These are phyloP conservation scores for Daboia siamensis DNA, from an alignment of 2,113 vertebrate species.

Conservation along the genomic window DNA sequence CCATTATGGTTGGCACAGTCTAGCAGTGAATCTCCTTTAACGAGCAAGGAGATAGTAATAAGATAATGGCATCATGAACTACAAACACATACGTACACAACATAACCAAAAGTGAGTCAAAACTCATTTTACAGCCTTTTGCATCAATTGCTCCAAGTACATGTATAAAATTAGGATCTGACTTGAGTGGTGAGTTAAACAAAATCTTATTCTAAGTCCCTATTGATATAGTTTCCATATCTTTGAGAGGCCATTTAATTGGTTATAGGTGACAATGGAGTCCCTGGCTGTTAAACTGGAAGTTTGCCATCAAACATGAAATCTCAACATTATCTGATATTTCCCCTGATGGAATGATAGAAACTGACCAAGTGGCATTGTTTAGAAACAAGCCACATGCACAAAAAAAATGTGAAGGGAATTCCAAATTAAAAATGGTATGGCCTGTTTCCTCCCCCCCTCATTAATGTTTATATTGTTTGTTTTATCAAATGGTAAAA, in stretches of 20 bases:
- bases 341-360: background rate
- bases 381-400: background rate
- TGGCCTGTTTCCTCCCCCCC: no score
- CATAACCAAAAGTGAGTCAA: slow-evolving; percentile 22
- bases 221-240: background rate
- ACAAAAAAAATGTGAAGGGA: background rate
- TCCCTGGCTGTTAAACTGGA: background rate
- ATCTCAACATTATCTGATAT: background rate
- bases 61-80: slow-evolving; percentile 15
- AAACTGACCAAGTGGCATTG: background rate
- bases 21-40: accelerated
- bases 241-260: background rate
- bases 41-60: background rate
- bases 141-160: background rate
- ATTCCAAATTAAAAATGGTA: background rate
- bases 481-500: background rate
- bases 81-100: slow-evolving; percentile 40
- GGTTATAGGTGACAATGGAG: background rate
- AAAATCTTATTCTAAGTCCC: background rate
- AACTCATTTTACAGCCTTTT: slow-evolving; percentile 60
- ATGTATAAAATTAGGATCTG: background rate
- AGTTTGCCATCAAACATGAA: background rate
- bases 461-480: background rate
- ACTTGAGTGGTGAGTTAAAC: background rate
- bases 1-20: slow-evolving; percentile 4